Evolutionary conservation across 2,113 vertebrate genomes (phyloP).

Genomic region (Bettongia penicillata): DNA sequence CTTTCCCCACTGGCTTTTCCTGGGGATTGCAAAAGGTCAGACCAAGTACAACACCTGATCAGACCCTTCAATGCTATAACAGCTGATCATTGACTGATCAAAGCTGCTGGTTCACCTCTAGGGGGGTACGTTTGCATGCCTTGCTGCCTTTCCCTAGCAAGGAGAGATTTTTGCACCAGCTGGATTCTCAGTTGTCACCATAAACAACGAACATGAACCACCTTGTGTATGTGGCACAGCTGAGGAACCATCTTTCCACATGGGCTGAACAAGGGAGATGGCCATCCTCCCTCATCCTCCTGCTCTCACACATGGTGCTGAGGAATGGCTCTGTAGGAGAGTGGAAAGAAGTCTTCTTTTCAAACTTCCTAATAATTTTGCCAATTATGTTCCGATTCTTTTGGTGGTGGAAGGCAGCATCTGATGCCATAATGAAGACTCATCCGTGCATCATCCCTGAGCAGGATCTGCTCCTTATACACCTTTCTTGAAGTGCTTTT

Average conservation of each 20-base stretch:
- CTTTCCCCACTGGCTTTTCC: background rate
- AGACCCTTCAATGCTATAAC: background rate
- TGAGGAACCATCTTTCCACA: slow-evolving; percentile 68
- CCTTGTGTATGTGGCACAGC: slow-evolving; percentile 69
- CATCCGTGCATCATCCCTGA: background rate
- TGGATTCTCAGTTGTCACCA: slow-evolving; percentile 72
- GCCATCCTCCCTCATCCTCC: slow-evolving; percentile 59
- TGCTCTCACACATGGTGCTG: slow-evolving; percentile 74
- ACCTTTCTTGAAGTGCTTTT: background rate
- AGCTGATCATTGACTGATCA: background rate
- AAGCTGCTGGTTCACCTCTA: slow-evolving; percentile 32
- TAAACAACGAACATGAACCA: slow-evolving; percentile 66
- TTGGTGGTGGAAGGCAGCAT: background rate
- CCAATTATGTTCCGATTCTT: background rate
- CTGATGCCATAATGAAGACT: background rate
- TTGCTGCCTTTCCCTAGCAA: slow-evolving; percentile 52
- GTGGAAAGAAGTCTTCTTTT: background rate
- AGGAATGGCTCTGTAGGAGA: slow-evolving; percentile 58
- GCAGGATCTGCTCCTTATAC: background rate
- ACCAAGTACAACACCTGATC: background rate
- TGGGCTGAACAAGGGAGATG: slow-evolving; percentile 67
- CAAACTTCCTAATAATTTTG: background rate
- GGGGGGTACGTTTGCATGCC: slow-evolving; percentile 55
- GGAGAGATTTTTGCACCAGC: slow-evolving; percentile 71
- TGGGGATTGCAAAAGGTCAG: background rate